Percentiles rank a stretch among this genome's conserved stretches.
Evolutionary conservation across 2,113 vertebrate species (phyloP).

Genomic region (Bubalus kerabau): DNA sequence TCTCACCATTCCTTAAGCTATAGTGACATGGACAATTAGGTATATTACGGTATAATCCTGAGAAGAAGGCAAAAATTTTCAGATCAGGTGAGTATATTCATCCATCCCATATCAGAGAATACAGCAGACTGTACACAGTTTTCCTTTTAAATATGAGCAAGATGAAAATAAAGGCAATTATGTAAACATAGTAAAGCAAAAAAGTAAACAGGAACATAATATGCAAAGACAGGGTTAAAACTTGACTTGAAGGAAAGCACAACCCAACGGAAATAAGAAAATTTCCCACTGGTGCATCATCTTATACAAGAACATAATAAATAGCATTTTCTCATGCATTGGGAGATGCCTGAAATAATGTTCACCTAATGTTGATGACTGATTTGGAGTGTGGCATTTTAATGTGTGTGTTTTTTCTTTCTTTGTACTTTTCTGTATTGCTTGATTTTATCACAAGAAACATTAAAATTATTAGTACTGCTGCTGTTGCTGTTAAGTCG

Average conservation of each 20-base stretch:
- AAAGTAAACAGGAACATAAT: background rate
- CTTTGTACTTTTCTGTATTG: background rate
- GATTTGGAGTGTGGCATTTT: background rate
- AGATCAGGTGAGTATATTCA: background rate
- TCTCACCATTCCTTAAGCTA: background rate
- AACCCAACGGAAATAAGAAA: background rate
- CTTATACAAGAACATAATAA: background rate
- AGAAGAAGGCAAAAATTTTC: background rate
- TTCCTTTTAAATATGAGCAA: background rate
- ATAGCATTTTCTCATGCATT: background rate
- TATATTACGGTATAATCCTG: background rate
- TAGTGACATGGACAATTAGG: background rate
- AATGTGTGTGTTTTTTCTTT: background rate
- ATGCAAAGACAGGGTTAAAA: constrained; percentile 20
- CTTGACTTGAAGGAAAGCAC: background rate
- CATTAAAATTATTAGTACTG: background rate
- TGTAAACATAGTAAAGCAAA: background rate
- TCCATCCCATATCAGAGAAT: background rate
- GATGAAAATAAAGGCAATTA: background rate
- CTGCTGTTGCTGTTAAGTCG: background rate
- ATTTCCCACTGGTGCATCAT: background rate
- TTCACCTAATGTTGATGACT: background rate
- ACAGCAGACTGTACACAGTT: background rate
- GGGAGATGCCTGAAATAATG: background rate
- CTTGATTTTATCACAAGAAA: background rate